Evolutionary conservation across 2,797 vertebrate species (phyloP), one percentile per base, ranked within the genome.

Genomic region (Fistularia tabacaria): DNA sequence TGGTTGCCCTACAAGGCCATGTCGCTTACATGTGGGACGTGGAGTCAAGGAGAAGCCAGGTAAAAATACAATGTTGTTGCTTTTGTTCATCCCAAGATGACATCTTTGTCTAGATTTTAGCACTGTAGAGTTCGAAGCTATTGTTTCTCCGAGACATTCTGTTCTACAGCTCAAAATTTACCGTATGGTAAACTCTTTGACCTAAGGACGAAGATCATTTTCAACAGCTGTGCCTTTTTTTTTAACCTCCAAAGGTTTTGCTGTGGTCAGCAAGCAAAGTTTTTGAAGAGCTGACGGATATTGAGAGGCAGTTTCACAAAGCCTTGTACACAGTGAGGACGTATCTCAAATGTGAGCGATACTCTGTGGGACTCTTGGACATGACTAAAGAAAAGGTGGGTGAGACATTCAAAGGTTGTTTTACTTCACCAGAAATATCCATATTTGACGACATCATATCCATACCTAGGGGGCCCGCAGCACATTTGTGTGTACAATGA

Each of bases 301-400:
- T 97, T 49, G 95, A 97, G 69, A 85, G 95, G 44, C 94, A 98
- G 89, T 98, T 98, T 89, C 95, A 98, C 90, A 98, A 98, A 90
- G 95, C 91, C 0, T 71, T 97, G 51, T 96, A 96, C 65, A 97
- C 95, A 15, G 89, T 97, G 59, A 91, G 95, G 67, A 80, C 78
- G 0, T 93, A 94, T 38, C 82, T 98, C 72, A 94, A 94, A 51
- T 95, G 94, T 69, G 94, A 98, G 66, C 89, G 94, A 54, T 98
- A 96, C 64, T 98, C 94, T 3, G 87, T 96, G 38, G 94, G 92
- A 54, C 90, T 98, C 38, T 86, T 97, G 85, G 95, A 97, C 81
- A 95, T 97, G 96, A 96, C 94, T 71, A 98, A 97, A 85, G 94
- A 95, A 7, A 98, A 96, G 94, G 82, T 85, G 13, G 0, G 36